phyloP scores from a whole-genome alignment of 2,888 invertebrate genomes.

The Leptopilina myrica region DNA sequence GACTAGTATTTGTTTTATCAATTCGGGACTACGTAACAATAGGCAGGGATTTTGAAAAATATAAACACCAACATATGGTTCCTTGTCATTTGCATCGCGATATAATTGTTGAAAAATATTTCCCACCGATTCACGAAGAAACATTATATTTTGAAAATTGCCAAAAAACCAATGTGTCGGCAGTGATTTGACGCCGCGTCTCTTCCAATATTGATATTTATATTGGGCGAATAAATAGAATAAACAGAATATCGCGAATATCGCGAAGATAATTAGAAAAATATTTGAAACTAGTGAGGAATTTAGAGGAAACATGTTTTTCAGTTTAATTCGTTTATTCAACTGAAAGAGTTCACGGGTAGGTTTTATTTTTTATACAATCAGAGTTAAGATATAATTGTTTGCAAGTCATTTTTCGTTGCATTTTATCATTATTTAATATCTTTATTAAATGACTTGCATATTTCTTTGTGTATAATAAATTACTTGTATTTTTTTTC shows the following conservation, averaged over 20 bases:
- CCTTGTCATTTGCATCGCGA: constrained; percentile 49
- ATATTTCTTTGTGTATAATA: too few species aligned
- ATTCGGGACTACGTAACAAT: constrained; percentile 74
- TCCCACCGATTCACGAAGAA: constrained; percentile 62
- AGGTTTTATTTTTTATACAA: too few species aligned
- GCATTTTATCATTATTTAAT: too few species aligned
- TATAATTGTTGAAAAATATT: constrained; percentile 59
- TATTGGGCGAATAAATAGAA: constrained; percentile 56
- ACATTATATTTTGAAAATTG: constrained; percentile 62
- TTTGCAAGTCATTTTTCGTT: too few species aligned
- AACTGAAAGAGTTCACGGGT: too few species aligned
- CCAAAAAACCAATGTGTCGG: constrained; percentile 62
- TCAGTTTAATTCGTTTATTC: background rate
- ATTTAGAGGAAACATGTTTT: background rate
- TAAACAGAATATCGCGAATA: constrained; percentile 49
- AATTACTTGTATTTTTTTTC: too few species aligned
- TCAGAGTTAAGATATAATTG: too few species aligned
- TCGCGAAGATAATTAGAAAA: background rate
- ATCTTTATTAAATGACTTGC: too few species aligned
- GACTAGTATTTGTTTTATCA: constrained; percentile 76
- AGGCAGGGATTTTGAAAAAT: constrained; percentile 76
- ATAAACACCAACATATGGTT: constrained; percentile 76
- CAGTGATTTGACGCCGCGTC: constrained; percentile 61
- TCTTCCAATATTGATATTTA: constrained; percentile 66
- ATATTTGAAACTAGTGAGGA: background rate